phyloP scores from a whole-genome alignment of 1,140 invertebrate genomes.

The Cyphomyrmex costatus region DNA sequence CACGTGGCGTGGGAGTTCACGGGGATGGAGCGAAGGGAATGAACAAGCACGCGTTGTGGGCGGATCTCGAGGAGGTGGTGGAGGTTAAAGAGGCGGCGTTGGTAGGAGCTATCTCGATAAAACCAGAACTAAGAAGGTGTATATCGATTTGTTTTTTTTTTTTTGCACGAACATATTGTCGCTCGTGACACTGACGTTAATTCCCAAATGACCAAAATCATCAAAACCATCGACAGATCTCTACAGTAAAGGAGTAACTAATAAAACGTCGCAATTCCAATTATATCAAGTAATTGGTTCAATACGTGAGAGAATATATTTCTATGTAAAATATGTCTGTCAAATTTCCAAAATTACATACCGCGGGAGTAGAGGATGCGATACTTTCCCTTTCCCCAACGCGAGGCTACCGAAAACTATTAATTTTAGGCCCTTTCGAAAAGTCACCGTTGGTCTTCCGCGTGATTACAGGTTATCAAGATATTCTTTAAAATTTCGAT shows the following conservation, averaged over 20 bases:
- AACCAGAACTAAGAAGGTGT: slow-evolving; percentile 77
- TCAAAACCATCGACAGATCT: neutral
- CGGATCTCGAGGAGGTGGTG: slow-evolving; percentile 84
- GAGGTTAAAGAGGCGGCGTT: slow-evolving; percentile 85
- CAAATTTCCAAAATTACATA: slow-evolving; percentile 6
- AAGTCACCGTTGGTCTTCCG: neutral
- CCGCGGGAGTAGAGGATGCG: neutral
- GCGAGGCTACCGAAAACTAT: neutral
- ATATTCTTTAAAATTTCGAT: slow-evolving; percentile 32
- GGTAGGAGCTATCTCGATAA: slow-evolving; percentile 79
- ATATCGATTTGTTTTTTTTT: slow-evolving; percentile 39
- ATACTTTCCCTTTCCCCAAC: slow-evolving; percentile 23
- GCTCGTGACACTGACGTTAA: neutral
- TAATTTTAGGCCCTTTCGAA: neutral
- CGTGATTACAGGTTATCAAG: slow-evolving; percentile 36
- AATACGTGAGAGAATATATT: neutral
- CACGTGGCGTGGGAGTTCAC: slow-evolving; percentile 80
- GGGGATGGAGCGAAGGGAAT: slow-evolving; percentile 77
- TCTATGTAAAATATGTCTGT: neutral
- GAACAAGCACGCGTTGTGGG: slow-evolving; percentile 84
- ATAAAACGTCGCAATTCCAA: neutral
- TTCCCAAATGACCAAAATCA: neutral
- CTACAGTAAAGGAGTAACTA: neutral
- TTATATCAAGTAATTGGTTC: neutral
- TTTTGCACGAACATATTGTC: slow-evolving; percentile 15